Evolutionary conservation across 2,888 invertebrate species (phyloP), one percentile per base, ranked within the genome.

Genomic region (Eudemis profundana): DNA sequence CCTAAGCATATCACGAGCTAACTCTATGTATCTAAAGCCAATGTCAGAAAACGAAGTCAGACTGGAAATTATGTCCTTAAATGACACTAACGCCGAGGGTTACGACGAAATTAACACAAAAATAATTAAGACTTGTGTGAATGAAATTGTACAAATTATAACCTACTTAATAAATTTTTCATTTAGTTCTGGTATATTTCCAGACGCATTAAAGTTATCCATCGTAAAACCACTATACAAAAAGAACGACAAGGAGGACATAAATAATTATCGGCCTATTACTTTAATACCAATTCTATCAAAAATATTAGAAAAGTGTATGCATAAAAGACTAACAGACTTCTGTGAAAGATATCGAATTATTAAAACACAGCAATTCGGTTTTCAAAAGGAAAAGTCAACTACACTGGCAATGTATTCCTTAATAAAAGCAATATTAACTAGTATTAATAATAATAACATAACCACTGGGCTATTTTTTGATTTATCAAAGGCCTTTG

Each of bases 401-500:
- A 68, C 66, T 14, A 38, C 66, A 7, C 23, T 63, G 15, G 44
- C 66, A 2, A 17, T 27, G 5, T 69, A 40, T 57, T 36, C 19
- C 4, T 29, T 67, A 21, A 21, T 64, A 8, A 51, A 64, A 27
- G 23, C 40, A 3, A 29, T 66, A 5, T 47, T 54, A n/a, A 21
- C 63, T 17, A 38, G 17, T 47, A 29, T 68, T 7, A 47, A 64
- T 59, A 56, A 51, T 3, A 36, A 44, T 21, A 33, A 19, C 12
- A 42, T 21, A 14, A 44, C 57, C 0, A 19, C 66, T 10, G 56
- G n/a, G n/a, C n/a, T n/a, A n/a, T n/a, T n/a, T n/a, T n/a, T n/a
- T n/a, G n/a, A n/a, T n/a, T n/a, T n/a, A 40, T 12, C 29, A 5
- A 56, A 57, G 21, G 68, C 68, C n/a, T 69, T 69, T 36, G 66